Percentiles rank a stretch among this genome's conserved stretches.
These are phyloP conservation scores for Dendrophyllia cribrosa DNA, from an alignment of 64 coral and sea anemone genomes.

Conservation along the genomic window DNA sequence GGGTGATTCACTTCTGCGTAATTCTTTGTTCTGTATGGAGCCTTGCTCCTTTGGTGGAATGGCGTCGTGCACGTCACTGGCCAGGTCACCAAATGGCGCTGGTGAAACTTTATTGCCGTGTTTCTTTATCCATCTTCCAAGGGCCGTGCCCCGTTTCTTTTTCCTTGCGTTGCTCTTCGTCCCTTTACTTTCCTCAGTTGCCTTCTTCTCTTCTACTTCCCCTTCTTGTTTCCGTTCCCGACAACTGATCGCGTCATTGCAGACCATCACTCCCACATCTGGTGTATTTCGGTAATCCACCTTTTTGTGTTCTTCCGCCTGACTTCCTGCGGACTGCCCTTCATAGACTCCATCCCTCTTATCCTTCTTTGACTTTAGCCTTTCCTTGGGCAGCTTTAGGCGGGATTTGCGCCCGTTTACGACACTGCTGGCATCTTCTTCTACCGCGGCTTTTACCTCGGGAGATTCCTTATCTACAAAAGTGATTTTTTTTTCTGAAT, in stretches of 20 bases:
- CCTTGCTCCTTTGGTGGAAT: not conserved
- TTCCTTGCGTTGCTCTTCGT: not conserved
- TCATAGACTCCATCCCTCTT: not conserved
- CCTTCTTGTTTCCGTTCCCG: not conserved
- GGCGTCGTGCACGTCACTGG: not conserved
- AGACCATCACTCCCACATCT: not conserved
- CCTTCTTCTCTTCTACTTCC: not conserved
- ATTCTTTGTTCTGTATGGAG: not conserved
- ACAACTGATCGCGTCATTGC: not conserved
- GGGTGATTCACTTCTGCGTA: no score
- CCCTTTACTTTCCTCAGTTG: not conserved
- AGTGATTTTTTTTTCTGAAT: not conserved
- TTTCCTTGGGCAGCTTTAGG: not conserved
- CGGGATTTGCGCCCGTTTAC: not conserved
- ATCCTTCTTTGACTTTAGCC: not conserved
- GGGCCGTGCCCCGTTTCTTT: not conserved
- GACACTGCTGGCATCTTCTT: not conserved
- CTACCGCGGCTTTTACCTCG: not conserved
- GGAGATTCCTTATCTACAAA: not conserved
- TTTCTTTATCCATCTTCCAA: constrained; percentile 17
- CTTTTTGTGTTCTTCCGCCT: not conserved
- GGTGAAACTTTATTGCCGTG: constrained; percentile 5
- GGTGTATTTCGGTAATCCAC: not conserved
- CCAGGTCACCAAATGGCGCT: not conserved
- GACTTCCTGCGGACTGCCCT: no score